Evolutionary conservation across 2,113 vertebrate genomes (phyloP).

Genomic region (Bufo gargarizans): DNA sequence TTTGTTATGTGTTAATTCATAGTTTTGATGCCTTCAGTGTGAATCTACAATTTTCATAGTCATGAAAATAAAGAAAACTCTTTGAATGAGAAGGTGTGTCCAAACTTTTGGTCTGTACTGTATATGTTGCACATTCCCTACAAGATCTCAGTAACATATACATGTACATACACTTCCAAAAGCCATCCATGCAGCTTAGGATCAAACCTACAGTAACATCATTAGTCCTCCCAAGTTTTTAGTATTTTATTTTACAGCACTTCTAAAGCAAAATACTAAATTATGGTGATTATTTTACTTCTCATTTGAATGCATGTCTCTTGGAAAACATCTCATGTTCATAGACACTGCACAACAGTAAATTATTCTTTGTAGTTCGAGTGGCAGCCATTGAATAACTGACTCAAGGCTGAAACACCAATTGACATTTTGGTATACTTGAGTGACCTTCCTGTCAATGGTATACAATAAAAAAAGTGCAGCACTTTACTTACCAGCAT

Average conservation of each 20-base stretch:
- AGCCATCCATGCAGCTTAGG: not conserved
- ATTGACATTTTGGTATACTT: conserved; percentile 5
- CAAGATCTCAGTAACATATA: not conserved
- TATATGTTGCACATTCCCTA: no score
- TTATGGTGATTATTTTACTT: not conserved
- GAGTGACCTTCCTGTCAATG: not conserved
- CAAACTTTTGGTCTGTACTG: no score
- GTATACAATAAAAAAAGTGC: not conserved
- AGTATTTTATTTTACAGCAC: not conserved
- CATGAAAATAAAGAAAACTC: no score
- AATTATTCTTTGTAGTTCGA: not conserved
- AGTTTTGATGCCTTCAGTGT: no score
- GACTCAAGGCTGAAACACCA: not conserved
- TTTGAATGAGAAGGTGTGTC: no score
- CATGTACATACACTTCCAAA: not conserved
- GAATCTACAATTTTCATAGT: no score
- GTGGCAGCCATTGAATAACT: not conserved
- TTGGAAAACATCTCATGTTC: not conserved
- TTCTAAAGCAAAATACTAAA: not conserved
- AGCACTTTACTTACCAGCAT: not conserved
- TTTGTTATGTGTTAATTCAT: no score
- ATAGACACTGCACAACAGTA: not conserved
- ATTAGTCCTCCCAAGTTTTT: not conserved
- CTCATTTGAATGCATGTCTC: not conserved
- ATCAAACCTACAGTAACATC: not conserved